Evolutionary conservation across 2,888 invertebrate genomes (phyloP), one percentile per base, ranked within the genome.

Genomic region (Drosophila mayaguana): DNA sequence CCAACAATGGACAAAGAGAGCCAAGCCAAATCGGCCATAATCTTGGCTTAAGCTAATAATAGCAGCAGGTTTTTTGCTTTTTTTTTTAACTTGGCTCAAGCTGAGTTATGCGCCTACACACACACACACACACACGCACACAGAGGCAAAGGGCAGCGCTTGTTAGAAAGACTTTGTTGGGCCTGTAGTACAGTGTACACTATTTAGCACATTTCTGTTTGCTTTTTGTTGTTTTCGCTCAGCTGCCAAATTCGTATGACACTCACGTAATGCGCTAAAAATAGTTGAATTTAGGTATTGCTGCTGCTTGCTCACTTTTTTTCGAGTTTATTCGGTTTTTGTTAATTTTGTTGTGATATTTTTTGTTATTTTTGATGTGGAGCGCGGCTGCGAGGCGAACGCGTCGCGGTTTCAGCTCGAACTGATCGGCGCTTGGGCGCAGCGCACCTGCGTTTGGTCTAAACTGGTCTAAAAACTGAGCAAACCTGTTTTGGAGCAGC

Each of bases 21-120:
- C 64, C 57, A 36, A 75, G 74, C 78, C 77, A 81, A 87, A 87
- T 81, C 80, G 80, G 72, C 82, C 85, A 82, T 82, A 82, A 82
- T 83, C 83, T 88, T 83, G 88, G 88, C 78, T 88, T 73, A 83
- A 71, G 87, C 89, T 88, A 84, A 89, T 89, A 84, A 84, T 89
- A 88, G 89, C 89, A 84, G 89, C 83, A 84, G 83, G 89, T 48
- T 48, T 48, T 83, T 84, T 84, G n/a, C 3, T 38, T 16, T 38
- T 40, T 40, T 43, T 84, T 84, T 81, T 28, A 75, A 80, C 68
- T 67, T 80, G 70, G 67, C 65, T 75, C 77, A 72, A 80, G 67
- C 72, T 68, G 62, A 80, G 78, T 76, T 80, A 72, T 80, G 81
- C 78, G 78, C 78, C 87, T 83, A 82, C 83, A 80, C 83, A 77